Evolutionary conservation across 2,797 vertebrate genomes (phyloP).

Genomic region (Hydrophis major): DNA sequence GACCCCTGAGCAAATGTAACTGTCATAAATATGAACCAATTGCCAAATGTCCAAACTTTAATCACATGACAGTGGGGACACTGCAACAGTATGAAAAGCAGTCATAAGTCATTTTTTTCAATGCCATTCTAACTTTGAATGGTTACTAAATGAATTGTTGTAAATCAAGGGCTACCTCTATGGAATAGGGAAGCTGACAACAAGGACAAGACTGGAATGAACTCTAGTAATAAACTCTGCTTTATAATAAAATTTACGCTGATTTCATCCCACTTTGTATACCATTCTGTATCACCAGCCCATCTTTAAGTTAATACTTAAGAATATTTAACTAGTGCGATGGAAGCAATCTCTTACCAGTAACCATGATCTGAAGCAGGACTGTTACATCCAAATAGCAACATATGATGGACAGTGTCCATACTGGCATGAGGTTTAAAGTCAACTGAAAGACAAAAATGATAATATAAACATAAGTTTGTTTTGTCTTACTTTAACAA

Average conservation of each 20-base stretch:
- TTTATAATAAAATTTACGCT: background rate
- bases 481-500: background rate
- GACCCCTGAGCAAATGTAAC: background rate
- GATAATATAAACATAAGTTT: slow-evolving; percentile 27
- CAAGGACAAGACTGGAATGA: background rate
- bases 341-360: slow-evolving; percentile 78
- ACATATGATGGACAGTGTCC: slow-evolving; percentile 96
- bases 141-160: background rate
- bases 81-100: background rate
- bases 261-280: background rate
- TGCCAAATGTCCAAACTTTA: background rate
- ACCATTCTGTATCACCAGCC: background rate
- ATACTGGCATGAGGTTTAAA: slow-evolving; percentile 93
- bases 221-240: background rate
- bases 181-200: background rate
- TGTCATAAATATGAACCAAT: background rate
- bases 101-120: background rate
- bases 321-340: background rate
- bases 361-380: slow-evolving; percentile 83
- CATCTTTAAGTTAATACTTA: background rate
- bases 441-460: slow-evolving; percentile 82
- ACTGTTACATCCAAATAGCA: slow-evolving; percentile 89
- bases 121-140: background rate
- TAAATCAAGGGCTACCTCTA: background rate
- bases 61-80: background rate